These are phyloP conservation scores for Pocillopora damicornis DNA, from an alignment of 64 coral and sea anemone species.

Conservation along the genomic window DNA sequence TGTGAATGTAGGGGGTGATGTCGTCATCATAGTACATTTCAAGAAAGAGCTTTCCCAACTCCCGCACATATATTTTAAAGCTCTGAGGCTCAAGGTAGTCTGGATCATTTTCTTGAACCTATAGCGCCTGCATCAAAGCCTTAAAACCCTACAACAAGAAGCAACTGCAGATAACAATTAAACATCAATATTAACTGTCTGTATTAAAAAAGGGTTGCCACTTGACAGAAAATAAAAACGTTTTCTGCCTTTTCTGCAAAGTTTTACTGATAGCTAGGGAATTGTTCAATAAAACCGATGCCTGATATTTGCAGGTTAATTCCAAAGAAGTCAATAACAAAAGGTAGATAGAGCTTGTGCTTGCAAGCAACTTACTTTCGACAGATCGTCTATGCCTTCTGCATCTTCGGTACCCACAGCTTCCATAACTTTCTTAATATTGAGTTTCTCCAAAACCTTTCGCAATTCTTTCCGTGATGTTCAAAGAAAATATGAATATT, in stretches of 20 bases:
- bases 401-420: not conserved
- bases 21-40: conserved; percentile 62
- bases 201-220: not conserved
- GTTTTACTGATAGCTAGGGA: not conserved
- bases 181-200: not conserved
- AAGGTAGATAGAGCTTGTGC: not conserved
- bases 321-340: conserved; percentile 16
- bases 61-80: conserved; percentile 33
- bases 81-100: not conserved
- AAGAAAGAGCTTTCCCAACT: conserved; percentile 49
- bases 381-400: conserved; percentile 3
- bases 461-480: not conserved
- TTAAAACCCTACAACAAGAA: not conserved
- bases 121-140: too few species aligned
- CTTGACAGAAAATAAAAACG: conserved; percentile 8
- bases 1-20: not conserved
- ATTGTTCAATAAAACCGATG: not conserved
- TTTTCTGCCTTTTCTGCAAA: not conserved
- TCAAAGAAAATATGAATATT: conserved; percentile 5
- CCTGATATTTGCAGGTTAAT: conserved; percentile 6
- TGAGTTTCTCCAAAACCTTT: conserved; percentile 13
- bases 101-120: too few species aligned
- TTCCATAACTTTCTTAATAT: not conserved
- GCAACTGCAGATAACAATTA: not conserved
- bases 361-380: conserved; percentile 5